These are phyloP conservation scores for Anguilla anguilla DNA, from an alignment of 2,797 vertebrate species.

Conservation along the genomic window DNA sequence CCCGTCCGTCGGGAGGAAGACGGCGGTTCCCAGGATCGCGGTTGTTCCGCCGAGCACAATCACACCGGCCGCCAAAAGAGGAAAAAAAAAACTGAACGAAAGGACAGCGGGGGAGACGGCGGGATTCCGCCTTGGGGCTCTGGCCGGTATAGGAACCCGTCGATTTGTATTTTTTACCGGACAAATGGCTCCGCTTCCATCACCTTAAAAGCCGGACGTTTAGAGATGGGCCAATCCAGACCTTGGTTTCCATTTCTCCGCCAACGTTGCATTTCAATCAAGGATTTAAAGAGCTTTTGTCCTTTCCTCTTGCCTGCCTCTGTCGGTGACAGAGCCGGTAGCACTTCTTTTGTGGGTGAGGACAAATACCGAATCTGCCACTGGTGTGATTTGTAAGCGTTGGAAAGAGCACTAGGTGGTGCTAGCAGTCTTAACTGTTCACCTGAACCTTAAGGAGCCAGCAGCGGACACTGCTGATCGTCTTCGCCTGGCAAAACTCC, in stretches of 20 bases:
- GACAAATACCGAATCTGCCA: no score
- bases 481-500: neutral
- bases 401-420: slow-evolving; percentile 13
- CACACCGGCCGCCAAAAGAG: neutral
- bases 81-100: slow-evolving; percentile 1
- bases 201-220: neutral
- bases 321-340: neutral
- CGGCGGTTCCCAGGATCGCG: neutral
- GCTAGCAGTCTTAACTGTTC: neutral
- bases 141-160: neutral
- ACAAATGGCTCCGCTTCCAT: neutral
- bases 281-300: neutral
- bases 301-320: neutral
- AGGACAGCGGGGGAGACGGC: neutral
- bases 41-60: neutral
- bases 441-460: slow-evolving; percentile 6
- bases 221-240: neutral
- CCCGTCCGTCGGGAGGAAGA: neutral
- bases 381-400: neutral
- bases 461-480: neutral
- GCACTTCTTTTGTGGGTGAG: neutral
- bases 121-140: neutral
- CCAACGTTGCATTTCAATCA: slow-evolving; percentile 9
- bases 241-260: neutral
- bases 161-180: neutral